Evolutionary conservation across 2,888 invertebrate genomes (phyloP).

Genomic region (Lasioglossum marginatum): DNA sequence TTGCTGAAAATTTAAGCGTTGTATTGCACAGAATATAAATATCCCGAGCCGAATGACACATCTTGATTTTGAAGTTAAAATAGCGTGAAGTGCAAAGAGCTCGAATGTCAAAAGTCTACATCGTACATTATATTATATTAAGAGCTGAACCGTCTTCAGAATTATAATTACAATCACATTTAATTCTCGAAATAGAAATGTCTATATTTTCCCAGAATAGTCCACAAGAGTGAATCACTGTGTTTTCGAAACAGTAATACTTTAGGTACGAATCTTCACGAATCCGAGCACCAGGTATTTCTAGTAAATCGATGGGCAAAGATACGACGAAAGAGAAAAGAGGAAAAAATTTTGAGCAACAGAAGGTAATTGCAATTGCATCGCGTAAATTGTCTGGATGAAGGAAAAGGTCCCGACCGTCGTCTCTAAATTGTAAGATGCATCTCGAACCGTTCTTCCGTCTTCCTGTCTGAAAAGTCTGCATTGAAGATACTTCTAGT

Average conservation of each 20-base stretch:
- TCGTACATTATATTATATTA: too few relatives aligned
- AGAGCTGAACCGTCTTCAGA: background rate
- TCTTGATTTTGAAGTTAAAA: background rate
- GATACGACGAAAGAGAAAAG: background rate
- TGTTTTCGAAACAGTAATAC: background rate
- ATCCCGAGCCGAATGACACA: too few relatives aligned
- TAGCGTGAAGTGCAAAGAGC: background rate
- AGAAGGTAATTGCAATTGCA: constrained; percentile 4
- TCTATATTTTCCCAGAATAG: background rate
- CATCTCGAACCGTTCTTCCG: background rate
- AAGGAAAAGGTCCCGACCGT: background rate
- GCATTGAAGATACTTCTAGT: background rate
- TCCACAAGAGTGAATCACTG: background rate
- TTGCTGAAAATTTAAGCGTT: too few relatives aligned
- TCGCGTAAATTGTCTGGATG: constrained; percentile 3
- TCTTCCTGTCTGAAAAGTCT: background rate
- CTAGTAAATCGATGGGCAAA: background rate
- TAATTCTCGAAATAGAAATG: background rate
- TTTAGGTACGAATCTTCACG: too few relatives aligned
- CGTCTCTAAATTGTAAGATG: background rate
- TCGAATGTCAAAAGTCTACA: background rate
- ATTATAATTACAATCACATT: background rate
- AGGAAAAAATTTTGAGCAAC: background rate
- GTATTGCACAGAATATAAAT: background rate
- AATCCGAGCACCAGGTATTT: background rate